Evolutionary conservation across 2,888 invertebrate genomes (phyloP), one percentile per base, ranked within the genome.

Genomic region (Candidula unifasciata): DNA sequence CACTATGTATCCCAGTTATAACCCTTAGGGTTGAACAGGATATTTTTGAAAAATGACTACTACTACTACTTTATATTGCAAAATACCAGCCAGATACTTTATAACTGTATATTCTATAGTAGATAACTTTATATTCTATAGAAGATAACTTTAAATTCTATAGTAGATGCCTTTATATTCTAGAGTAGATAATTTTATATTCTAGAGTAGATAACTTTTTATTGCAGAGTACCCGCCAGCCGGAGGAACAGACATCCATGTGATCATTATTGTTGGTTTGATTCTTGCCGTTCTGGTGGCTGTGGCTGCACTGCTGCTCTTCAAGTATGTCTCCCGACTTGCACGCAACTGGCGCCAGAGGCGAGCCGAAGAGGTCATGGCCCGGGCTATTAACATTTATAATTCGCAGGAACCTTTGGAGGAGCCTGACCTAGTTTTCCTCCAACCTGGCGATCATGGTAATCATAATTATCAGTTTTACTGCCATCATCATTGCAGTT

Each of bases 331-430:
- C 24, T 24, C 79, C 27, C 85, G 74, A 10, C 44, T 78, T n/a
- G 66, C 76, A 2, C 27, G 69, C 21, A 76, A 73, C 10, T 82
- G 83, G 82, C 83, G 60, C 16, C 81, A 85, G 69, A 71, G 60
- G 18, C 68, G 85, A 5, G 81, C 68, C 0, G 83, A 85, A 73
- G 80, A 68, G 54, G 83, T 66, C 79, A 84, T 87, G 85, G 81
- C 77, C 27, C 64, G 87, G 21, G 87, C 87, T 35, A 87, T 87
- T 57, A 73, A 71, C 60, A 85, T 87, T 35, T 87, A 85, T 69
- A 85, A 87, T 76, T 85, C 77, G 21, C 85, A 84, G 64, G 87
- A 87, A 80, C 64, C 79, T 1, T 68, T 79, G 16, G 81, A 83
- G 27, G 87, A 87, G 52, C 84, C 85, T 18, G 87, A 87, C 79